Evolutionary conservation across 2,888 invertebrate species (phyloP).

Genomic region (Trissolcus brochymenae): DNA sequence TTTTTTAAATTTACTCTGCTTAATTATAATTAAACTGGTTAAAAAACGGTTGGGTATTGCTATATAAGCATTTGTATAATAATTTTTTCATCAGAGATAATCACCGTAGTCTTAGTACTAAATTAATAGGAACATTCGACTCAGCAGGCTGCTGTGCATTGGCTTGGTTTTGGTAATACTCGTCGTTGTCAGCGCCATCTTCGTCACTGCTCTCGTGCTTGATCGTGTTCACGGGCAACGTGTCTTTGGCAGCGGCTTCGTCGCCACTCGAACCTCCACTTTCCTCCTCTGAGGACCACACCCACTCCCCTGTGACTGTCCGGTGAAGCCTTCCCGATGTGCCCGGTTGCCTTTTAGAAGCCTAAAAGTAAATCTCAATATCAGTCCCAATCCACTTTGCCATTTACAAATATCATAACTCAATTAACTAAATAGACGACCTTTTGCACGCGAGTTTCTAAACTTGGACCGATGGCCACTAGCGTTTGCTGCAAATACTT

Average conservation of each 20-base stretch:
- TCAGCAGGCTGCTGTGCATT: conserved; percentile 67
- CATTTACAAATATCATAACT: neutral
- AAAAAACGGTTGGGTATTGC: no score
- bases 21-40: no score
- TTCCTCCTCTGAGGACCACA: conserved; percentile 96
- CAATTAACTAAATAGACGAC: conserved; percentile 75
- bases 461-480: conserved; percentile 90
- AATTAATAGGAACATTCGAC: conserved; percentile 82
- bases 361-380: conserved; percentile 71
- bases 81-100: conserved; percentile 35
- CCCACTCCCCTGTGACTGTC: conserved; percentile 98
- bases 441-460: conserved; percentile 94
- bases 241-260: conserved; percentile 72
- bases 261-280: conserved; percentile 79
- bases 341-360: conserved; percentile 89
- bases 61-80: no score
- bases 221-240: conserved; percentile 76
- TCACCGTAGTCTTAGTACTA: conserved; percentile 92
- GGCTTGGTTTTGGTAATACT: conserved; percentile 68
- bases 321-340: conserved; percentile 87
- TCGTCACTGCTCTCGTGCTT: conserved; percentile 77
- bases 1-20: neutral
- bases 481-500: conserved; percentile 91
- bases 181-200: conserved; percentile 71
- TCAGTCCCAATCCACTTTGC: neutral